phyloP scores from a whole-genome alignment of 2,797 vertebrate genomes.

The Adrianichthys oophorus region DNA sequence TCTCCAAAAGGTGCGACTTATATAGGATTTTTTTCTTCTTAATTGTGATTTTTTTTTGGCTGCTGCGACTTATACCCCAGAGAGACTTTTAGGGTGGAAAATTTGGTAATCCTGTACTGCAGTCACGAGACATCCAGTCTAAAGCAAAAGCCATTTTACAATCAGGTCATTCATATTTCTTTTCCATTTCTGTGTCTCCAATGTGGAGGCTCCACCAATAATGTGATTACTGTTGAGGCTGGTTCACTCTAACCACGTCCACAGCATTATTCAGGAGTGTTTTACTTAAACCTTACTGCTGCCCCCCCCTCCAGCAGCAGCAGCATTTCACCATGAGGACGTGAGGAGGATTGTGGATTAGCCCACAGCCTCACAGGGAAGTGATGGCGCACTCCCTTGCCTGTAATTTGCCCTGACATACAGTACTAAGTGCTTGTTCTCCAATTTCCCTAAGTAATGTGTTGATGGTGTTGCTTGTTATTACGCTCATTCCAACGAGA shows the following conservation, averaged over 20 bases:
- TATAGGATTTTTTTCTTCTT: too few relatives aligned
- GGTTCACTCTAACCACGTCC: constrained; percentile 30
- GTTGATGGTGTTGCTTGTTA: constrained; percentile 35
- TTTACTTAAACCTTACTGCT: constrained; percentile 44
- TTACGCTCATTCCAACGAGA: constrained; percentile 19
- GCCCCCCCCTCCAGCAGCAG: constrained; percentile 18
- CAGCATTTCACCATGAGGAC: constrained; percentile 28
- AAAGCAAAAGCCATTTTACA: neutral
- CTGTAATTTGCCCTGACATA: constrained; percentile 53
- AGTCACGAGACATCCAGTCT: neutral
- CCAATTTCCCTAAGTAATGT: constrained; percentile 55
- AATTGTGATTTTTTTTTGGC: too few relatives aligned
- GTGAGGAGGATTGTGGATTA: constrained; percentile 46
- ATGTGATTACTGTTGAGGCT: constrained; percentile 24
- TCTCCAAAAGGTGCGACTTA: too few relatives aligned
- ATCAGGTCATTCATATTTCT: constrained; percentile 3
- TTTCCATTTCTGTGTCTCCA: constrained; percentile 5
- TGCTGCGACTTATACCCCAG: too few relatives aligned
- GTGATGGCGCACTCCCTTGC: constrained; percentile 45
- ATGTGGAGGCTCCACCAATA: constrained; percentile 20
- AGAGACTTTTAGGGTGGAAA: too few relatives aligned
- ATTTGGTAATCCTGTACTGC: neutral
- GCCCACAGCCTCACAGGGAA: constrained; percentile 33
- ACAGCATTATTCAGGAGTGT: constrained; percentile 33
- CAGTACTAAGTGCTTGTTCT: constrained; percentile 50